Conservation (phyloP, 2,797 vertebrate genomes). For the Ataeniobius toweri region DNA sequence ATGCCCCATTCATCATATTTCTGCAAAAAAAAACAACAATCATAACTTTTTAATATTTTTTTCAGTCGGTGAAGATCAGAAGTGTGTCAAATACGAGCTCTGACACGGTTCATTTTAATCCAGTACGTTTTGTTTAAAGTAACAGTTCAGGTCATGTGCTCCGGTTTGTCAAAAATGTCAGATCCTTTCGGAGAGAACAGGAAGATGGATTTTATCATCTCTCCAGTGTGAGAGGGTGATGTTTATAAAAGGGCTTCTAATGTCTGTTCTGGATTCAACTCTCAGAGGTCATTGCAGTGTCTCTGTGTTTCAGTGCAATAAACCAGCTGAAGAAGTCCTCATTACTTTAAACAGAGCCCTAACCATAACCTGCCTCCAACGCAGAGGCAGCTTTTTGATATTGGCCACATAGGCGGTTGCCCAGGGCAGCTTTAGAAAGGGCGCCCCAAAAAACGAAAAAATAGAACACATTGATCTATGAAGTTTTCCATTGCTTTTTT, state of each 20-base stretch:
- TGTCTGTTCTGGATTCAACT: constrained; percentile 46
- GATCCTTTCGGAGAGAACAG: constrained; percentile 42
- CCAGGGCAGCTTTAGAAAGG: too few species aligned
- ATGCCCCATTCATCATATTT: constrained; percentile 38
- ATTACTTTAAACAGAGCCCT: neutral
- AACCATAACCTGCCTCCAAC: neutral
- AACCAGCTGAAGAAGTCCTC: neutral
- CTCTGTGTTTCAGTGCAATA: constrained; percentile 21
- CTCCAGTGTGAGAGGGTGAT: constrained; percentile 13
- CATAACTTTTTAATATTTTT: neutral
- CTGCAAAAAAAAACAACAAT: constrained; percentile 5
- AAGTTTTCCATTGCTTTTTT: too few species aligned
- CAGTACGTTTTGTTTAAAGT: constrained; percentile 32
- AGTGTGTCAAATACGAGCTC: constrained; percentile 11
- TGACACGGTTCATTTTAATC: constrained; percentile 29
- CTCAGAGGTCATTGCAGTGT: constrained; percentile 16
- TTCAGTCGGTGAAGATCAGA: constrained; percentile 10
- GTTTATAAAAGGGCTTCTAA: constrained; percentile 55
- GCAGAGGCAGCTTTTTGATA: too few species aligned
- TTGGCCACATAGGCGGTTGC: too few species aligned
- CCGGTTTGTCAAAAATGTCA: constrained; percentile 46
- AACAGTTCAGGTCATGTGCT: constrained; percentile 18
- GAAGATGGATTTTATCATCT: constrained; percentile 36
- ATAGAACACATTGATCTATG: too few species aligned
- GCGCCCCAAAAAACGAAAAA: too few species aligned